These are phyloP conservation scores for Rousettus madagascariensis DNA, from an alignment of 2,797 vertebrate species.

Conservation along the genomic window DNA sequence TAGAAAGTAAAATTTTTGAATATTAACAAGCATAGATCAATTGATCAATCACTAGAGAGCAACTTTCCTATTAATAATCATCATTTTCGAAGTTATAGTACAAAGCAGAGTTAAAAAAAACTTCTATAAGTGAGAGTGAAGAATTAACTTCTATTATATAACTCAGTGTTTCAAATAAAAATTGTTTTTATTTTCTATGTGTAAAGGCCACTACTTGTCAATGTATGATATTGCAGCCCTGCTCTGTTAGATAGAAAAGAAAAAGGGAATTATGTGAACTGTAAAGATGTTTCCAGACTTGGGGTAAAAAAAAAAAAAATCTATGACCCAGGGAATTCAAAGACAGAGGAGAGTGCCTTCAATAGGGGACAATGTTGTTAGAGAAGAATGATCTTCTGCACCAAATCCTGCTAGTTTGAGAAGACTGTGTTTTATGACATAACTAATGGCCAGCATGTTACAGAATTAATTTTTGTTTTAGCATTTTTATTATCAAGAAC, in stretches of 20 bases:
- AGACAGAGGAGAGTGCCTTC: background rate
- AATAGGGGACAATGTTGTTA: background rate
- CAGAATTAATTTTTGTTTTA: background rate
- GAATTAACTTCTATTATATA: background rate
- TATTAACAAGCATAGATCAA: background rate
- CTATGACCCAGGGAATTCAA: background rate
- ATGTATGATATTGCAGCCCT: background rate
- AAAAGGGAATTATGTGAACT: background rate
- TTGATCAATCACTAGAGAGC: background rate
- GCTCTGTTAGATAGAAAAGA: background rate
- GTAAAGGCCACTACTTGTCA: background rate
- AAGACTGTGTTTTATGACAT: background rate
- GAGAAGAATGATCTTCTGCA: background rate
- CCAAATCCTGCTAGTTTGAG: background rate
- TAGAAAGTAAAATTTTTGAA: background rate
- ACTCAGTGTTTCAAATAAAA: background rate
- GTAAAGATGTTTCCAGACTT: background rate
- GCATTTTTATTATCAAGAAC: background rate
- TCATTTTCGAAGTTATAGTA: background rate
- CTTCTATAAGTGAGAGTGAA: background rate
- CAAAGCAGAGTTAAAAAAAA: background rate
- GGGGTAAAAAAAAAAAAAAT: background rate
- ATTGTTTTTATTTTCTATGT: background rate
- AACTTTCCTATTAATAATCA: background rate
- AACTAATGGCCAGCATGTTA: background rate